Conservation (phyloP, 2,888 invertebrate species). For the Hoplodrina blanda region DNA sequence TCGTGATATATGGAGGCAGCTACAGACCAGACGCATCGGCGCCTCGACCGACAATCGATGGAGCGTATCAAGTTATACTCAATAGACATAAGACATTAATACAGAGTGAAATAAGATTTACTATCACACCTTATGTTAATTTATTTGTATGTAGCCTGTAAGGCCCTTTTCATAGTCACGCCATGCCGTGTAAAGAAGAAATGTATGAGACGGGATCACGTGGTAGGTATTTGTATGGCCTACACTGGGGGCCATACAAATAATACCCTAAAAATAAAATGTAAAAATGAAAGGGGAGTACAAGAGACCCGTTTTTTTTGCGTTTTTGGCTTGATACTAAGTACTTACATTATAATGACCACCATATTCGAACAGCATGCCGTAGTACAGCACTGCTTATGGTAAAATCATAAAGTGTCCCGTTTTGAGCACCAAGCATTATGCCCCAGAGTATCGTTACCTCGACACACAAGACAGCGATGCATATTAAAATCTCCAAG, state of each 20-base stretch:
- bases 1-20: constrained; percentile 55
- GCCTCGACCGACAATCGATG: constrained; percentile 66
- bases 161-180: background rate
- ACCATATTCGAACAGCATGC: too few species aligned
- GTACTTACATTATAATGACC: too few species aligned
- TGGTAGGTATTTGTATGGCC: too few species aligned
- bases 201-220: too few species aligned
- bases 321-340: too few species aligned
- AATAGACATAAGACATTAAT: constrained; percentile 42
- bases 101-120: constrained; percentile 17
- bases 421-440: background rate
- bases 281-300: too few species aligned
- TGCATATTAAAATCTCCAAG: background rate
- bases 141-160: background rate
- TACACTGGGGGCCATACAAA: too few species aligned
- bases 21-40: constrained; percentile 68
- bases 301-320: too few species aligned
- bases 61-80: constrained; percentile 44
- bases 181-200: too few species aligned
- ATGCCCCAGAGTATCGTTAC: background rate
- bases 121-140: background rate
- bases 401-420: background rate
- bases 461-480: background rate
- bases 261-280: too few species aligned
- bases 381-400: background rate